Evolutionary conservation across 2,888 invertebrate species (phyloP).

Genomic region (Leptarthrus brevirostris): DNA sequence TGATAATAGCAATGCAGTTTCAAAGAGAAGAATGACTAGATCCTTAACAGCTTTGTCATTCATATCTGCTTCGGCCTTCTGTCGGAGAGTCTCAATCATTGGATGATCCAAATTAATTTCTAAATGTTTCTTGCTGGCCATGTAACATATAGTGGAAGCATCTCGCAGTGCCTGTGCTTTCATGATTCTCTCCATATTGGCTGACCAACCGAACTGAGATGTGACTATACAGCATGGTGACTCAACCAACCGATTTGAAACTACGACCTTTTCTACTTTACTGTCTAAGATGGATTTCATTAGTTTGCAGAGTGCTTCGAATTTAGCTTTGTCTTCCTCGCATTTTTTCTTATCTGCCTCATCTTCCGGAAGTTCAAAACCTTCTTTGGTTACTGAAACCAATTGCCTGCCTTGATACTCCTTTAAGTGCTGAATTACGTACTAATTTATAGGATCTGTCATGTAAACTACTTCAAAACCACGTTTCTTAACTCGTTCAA

Average conservation of each 20-base stretch:
- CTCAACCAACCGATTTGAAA: slow-evolving; percentile 93
- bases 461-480: slow-evolving; percentile 99
- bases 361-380: slow-evolving; percentile 95
- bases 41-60: slow-evolving; percentile 99
- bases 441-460: slow-evolving; percentile 99
- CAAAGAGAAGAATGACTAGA: too few relatives aligned
- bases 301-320: slow-evolving; percentile 74
- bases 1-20: too few relatives aligned
- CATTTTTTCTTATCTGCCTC: too few relatives aligned
- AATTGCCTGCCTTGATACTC: too few relatives aligned
- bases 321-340: slow-evolving; percentile 80
- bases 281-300: too few relatives aligned
- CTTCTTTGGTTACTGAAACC: slow-evolving; percentile 99
- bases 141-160: slow-evolving; percentile 98
- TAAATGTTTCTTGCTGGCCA: too few relatives aligned
- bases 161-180: slow-evolving; percentile 95
- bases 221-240: slow-evolving; percentile 99
- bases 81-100: slow-evolving; percentile 89
- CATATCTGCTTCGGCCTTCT: slow-evolving; percentile 95
- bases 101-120: slow-evolving; percentile 93
- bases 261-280: too few relatives aligned
- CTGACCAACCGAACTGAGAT: slow-evolving; percentile 97
- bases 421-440: slow-evolving; percentile 97
- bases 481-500: slow-evolving; percentile 96
- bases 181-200: too few relatives aligned